A percentile compares a stretch with the other conserved stretches of the same genome.
Conservation (phyloP, 2,888 invertebrate genomes). For the Polyploca ridens region DNA sequence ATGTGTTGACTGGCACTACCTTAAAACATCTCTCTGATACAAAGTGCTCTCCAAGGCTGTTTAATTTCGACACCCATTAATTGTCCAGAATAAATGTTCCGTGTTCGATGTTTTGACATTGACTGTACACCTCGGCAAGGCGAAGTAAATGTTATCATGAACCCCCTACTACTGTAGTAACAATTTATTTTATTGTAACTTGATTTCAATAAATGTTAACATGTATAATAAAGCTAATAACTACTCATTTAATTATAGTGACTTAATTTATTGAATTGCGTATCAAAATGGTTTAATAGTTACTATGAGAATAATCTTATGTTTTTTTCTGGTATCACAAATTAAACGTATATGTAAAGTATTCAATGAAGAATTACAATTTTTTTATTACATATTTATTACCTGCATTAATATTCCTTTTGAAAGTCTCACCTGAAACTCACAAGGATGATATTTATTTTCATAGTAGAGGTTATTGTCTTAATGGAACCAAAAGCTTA, state of each 20-base stretch:
- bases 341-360: no score
- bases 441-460: slow-evolving; percentile 17
- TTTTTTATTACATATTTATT: no score
- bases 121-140: slow-evolving; percentile 32
- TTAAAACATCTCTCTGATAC: slow-evolving; percentile 38
- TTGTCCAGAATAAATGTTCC: slow-evolving; percentile 42
- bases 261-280: background rate
- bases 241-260: no score
- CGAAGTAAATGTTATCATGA: slow-evolving; percentile 27
- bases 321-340: no score
- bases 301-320: no score
- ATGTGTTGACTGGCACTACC: slow-evolving; percentile 38
- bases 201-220: no score
- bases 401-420: background rate
- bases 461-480: slow-evolving; percentile 50
- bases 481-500: slow-evolving; percentile 71
- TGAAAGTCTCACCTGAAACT: slow-evolving; percentile 19
- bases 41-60: slow-evolving; percentile 68
- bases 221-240: no score
- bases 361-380: no score
- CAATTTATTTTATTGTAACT: background rate
- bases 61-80: slow-evolving; percentile 62
- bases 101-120: slow-evolving; percentile 59
- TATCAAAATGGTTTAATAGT: no score
- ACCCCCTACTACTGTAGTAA: slow-evolving; percentile 32